Percentiles rank a stretch among this genome's conserved stretches.
phyloP scores from a whole-genome alignment of 2,888 invertebrate species.

The Meloe dianella region DNA sequence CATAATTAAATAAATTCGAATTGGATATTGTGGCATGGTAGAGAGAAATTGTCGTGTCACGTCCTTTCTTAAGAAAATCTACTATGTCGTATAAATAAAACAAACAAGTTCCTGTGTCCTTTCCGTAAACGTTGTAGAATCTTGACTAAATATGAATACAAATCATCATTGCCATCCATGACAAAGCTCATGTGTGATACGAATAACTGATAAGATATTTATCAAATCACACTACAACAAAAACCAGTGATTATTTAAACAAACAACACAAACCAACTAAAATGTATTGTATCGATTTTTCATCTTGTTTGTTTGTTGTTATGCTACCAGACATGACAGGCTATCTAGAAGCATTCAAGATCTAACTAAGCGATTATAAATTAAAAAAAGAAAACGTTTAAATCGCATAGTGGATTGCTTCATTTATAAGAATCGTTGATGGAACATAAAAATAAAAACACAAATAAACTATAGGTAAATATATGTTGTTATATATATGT shows the following conservation, averaged over 20 bases:
- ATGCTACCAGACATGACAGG: not conserved
- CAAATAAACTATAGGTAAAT: constrained; percentile 14
- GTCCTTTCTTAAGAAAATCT: constrained; percentile 32
- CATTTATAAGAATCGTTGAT: constrained; percentile 28
- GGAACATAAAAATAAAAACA: constrained; percentile 25
- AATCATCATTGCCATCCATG: constrained; percentile 43
- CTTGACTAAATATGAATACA: constrained; percentile 31
- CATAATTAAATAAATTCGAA: not conserved
- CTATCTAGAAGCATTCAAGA: not conserved
- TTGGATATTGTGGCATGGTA: not conserved
- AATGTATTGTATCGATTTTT: constrained; percentile 14
- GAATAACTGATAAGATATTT: constrained; percentile 43
- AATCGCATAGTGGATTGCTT: constrained; percentile 26
- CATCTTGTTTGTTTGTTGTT: constrained; percentile 9
- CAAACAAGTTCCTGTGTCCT: constrained; percentile 46
- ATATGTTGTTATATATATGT: not conserved
- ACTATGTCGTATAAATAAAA: constrained; percentile 35
- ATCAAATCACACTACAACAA: constrained; percentile 28
- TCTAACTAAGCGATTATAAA: constrained; percentile 5
- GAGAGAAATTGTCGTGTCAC: constrained; percentile 18
- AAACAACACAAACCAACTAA: constrained; percentile 3
- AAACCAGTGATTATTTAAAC: constrained; percentile 24
- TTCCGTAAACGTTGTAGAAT: constrained; percentile 34
- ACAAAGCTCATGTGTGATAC: constrained; percentile 49
- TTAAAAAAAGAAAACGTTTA: too few relatives aligned